Percentiles rank a stretch among this genome's conserved stretches.
These are phyloP conservation scores for Ariopsis seemanni DNA, from an alignment of 2,113 vertebrate genomes.

Conservation along the genomic window DNA sequence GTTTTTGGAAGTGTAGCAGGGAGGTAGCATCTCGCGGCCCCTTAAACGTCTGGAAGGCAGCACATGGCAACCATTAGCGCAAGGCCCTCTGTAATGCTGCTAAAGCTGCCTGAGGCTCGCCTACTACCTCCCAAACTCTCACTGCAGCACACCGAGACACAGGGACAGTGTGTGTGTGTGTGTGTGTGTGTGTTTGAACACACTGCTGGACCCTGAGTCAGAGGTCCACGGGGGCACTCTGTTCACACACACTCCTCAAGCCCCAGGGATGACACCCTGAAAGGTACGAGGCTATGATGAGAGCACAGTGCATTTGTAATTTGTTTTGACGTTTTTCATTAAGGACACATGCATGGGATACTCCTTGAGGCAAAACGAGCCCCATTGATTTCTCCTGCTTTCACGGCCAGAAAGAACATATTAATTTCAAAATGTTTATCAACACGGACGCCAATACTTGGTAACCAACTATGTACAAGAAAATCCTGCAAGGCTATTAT, in stretches of 20 bases:
- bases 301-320: constrained; percentile 44
- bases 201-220: constrained; percentile 61
- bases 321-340: constrained; percentile 52
- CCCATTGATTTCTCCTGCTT: constrained; percentile 27
- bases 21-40: constrained; percentile 57
- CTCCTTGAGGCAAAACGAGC: constrained; percentile 35
- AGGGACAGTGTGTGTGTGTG: constrained; percentile 33
- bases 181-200: constrained; percentile 54
- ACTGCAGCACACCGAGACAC: constrained; percentile 51
- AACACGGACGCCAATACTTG: constrained; percentile 13
- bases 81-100: constrained; percentile 75
- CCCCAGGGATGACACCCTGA: constrained; percentile 45
- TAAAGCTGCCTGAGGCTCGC: constrained; percentile 70
- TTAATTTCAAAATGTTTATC: constrained; percentile 47
- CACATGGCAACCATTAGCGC: constrained; percentile 82
- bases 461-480: background rate
- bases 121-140: constrained; percentile 75
- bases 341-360: constrained; percentile 32
- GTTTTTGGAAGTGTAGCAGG: constrained; percentile 79
- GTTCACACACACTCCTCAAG: constrained; percentile 65
- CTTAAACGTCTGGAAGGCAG: constrained; percentile 71
- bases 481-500: constrained; percentile 11
- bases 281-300: constrained; percentile 14
- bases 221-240: constrained; percentile 75
- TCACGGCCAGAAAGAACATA: constrained; percentile 18